Base-by-base conservation (phyloP, 2,888 invertebrate species). In the Archips crataeganus region DNA sequence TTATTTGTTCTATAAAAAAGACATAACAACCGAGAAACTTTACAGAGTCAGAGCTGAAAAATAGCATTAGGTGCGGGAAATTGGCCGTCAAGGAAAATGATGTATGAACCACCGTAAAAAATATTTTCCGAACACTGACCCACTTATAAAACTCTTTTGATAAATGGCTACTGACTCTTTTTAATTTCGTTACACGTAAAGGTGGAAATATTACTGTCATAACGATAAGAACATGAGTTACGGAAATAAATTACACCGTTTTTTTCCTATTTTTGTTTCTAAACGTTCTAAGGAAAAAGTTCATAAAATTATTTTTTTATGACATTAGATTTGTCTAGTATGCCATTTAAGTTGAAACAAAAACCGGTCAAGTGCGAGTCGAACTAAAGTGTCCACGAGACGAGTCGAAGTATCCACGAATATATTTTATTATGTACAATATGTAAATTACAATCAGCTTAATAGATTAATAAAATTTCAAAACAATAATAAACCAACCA, bases 71-170 rank as follows among this genome's bases (percentile, higher is more conserved):
- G 83, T 82, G 81, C 80, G 82, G 83, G 87, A 90, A 89, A 91
- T 88, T 88, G 86, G 81, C 86, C 87, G 91, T 91, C 92, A 90
- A 79, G 81, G 75, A 85, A 85, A 89, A 87, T 92, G 92, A 92
- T 92, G 85, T 90, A 92, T 91, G 91, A 85, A 82, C 79, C 75
- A 79, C 78, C 78, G 80, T 80, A 86, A 86, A 87, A 88, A 85
- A 65, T 82, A 82, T 84, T 81, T 82, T 79, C 79, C 78, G 78
- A 70, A 76, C 80, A 81, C 83, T 87, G 87, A 87, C 88, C 88
- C 81, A 87, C 82, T 87, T 88, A 81, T 80, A 78, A 82, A 84
- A 85, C 78, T 82, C 80, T 86, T 75, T 83, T 89, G 88, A 88
- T 88, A 87, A 86, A 86, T 86, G 82, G 85, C 83, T 83, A 84